phyloP scores from a whole-genome alignment of 2,113 vertebrate species.

The Phrynosoma platyrhinos region DNA sequence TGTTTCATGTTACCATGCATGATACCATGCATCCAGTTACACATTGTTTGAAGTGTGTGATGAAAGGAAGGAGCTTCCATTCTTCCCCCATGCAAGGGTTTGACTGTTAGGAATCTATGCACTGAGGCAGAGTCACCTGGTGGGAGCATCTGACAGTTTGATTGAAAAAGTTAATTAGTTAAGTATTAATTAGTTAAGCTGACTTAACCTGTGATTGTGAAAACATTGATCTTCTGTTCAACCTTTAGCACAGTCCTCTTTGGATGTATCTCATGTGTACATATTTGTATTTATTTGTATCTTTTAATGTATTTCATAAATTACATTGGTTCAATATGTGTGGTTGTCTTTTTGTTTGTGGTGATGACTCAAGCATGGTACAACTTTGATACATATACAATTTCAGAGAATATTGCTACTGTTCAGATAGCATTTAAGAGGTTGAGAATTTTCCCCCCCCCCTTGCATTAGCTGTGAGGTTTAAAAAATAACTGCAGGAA shows the following conservation, averaged over 20 bases:
- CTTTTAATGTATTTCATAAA: constrained; percentile 30
- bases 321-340: background rate
- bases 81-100: background rate
- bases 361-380: background rate
- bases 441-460: background rate
- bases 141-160: background rate
- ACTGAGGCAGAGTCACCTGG: background rate
- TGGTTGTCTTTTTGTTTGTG: background rate
- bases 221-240: background rate
- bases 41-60: background rate
- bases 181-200: background rate
- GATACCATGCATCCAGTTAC: background rate
- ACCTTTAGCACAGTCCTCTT: background rate
- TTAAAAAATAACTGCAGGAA: background rate
- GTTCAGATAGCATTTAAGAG: background rate
- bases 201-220: background rate
- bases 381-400: background rate
- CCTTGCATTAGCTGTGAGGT: background rate
- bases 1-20: too few relatives aligned
- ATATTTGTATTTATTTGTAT: constrained; percentile 36
- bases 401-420: background rate
- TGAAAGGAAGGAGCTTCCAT: background rate
- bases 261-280: background rate
- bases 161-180: constrained; percentile 9
- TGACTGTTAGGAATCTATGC: background rate